Conservation (phyloP, 2,797 vertebrate species). For the Botia almorhae region DNA sequence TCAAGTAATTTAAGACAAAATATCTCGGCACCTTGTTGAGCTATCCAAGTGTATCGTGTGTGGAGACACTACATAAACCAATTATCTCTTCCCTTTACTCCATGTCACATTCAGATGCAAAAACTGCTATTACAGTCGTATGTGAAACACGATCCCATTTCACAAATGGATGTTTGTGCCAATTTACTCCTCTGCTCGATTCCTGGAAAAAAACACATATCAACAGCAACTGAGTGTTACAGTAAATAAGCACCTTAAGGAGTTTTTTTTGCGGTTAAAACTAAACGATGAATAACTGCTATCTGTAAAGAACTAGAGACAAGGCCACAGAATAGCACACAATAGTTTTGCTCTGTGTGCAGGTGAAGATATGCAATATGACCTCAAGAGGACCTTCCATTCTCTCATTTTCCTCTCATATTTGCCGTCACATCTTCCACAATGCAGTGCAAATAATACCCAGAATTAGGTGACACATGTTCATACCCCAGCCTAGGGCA, state of each 20-base stretch:
- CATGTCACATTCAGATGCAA: conserved; percentile 59
- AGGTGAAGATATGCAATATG: conserved; percentile 58
- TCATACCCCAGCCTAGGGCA: conserved; percentile 86
- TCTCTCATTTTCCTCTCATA: conserved; percentile 72
- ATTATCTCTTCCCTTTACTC: conserved; percentile 56
- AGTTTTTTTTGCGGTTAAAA: conserved; percentile 38
- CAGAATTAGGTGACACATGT: conserved; percentile 88
- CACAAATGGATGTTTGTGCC: conserved; percentile 41
- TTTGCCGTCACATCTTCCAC: conserved; percentile 88
- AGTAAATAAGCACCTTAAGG: conserved; percentile 25
- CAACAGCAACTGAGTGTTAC: conserved; percentile 22
- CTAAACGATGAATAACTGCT: conserved; percentile 55
- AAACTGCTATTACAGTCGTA: conserved; percentile 52
- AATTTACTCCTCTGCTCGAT: conserved; percentile 21
- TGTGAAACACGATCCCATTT: conserved; percentile 1
- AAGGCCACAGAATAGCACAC: conserved; percentile 49
- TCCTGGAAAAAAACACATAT: conserved; percentile 33
- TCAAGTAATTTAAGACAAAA: conserved; percentile 66
- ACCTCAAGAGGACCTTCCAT: conserved; percentile 62
- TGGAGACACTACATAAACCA: conserved; percentile 58
- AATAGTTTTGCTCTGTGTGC: conserved; percentile 50
- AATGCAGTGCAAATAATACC: conserved; percentile 91
- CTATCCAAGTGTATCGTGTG: conserved; percentile 57
- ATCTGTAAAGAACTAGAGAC: conserved; percentile 25
- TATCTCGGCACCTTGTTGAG: conserved; percentile 60